Evolutionary conservation across 2,113 vertebrate genomes (phyloP).

Genomic region (Lota lota): DNA sequence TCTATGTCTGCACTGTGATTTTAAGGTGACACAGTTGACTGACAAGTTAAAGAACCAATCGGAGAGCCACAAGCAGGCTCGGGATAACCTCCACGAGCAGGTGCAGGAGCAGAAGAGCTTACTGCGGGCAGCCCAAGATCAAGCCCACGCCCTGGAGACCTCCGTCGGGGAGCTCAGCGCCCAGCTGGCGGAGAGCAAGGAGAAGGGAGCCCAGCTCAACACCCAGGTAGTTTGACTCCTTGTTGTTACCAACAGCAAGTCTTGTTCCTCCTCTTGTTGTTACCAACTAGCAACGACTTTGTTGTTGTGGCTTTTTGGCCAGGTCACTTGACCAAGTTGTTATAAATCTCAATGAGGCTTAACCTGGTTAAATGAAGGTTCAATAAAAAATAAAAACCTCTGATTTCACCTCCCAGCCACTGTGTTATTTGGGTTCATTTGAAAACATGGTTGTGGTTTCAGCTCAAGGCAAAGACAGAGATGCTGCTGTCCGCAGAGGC

Average conservation of each 20-base stretch:
- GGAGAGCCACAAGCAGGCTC: conserved; percentile 97
- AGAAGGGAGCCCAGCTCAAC: conserved; percentile 90
- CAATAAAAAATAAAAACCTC: no score
- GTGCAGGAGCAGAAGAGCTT: conserved; percentile 95
- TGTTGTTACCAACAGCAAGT: no score
- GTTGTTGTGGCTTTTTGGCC: no score
- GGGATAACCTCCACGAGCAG: conserved; percentile 94
- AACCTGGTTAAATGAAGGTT: no score
- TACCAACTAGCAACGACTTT: neutral
- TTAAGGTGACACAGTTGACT: conserved; percentile 86
- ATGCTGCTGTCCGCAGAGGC: conserved; percentile 92
- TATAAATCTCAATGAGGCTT: neutral
- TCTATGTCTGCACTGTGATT: neutral
- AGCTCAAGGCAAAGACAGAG: conserved; percentile 98
- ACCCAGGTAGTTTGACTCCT: conserved; percentile 78
- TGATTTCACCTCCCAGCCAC: no score
- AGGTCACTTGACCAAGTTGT: no score
- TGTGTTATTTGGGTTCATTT: no score
- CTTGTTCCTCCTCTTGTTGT: no score
- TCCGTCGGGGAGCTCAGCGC: conserved; percentile 80
- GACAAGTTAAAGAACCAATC: conserved; percentile 98
- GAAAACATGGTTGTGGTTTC: conserved; percentile 12
- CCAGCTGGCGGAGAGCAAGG: conserved; percentile 89
- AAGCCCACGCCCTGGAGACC: conserved; percentile 84
- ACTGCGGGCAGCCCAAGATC: conserved; percentile 86